Percentiles rank a stretch among this genome's conserved stretches.
phyloP scores from a whole-genome alignment of 2,888 invertebrate genomes.

The Phrixothrix hirtus region DNA sequence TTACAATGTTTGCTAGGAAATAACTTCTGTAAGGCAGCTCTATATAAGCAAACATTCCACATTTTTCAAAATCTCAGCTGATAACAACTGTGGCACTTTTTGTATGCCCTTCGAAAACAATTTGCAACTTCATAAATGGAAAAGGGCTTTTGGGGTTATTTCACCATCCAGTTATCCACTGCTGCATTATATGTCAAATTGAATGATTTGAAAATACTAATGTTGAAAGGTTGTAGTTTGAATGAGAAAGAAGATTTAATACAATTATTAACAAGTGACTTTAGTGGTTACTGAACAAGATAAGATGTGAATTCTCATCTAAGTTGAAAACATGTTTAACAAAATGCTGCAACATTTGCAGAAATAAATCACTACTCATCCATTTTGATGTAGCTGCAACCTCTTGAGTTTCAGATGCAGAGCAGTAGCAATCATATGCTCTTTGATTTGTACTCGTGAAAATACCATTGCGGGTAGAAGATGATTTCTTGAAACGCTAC shows the following conservation, averaged over 20 bases:
- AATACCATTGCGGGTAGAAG: not conserved
- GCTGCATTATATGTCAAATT: conserved; percentile 45
- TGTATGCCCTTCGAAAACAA: conserved; percentile 27
- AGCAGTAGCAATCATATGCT: too few species aligned
- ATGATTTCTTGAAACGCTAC: not conserved
- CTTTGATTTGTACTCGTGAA: too few species aligned
- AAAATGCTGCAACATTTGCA: conserved; percentile 42
- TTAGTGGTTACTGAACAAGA: conserved; percentile 47
- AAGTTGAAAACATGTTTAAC: conserved; percentile 38
- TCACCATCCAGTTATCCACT: conserved; percentile 46
- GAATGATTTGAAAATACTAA: conserved; percentile 43
- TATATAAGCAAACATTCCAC: not conserved
- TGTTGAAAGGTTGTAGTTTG: conserved; percentile 50
- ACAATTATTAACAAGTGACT: conserved; percentile 37
- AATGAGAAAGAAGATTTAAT: conserved; percentile 51
- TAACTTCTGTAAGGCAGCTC: not conserved
- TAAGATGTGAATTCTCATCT: conserved; percentile 40
- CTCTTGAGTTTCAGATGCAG: not conserved
- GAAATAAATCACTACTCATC: not conserved
- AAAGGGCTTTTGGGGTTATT: conserved; percentile 49
- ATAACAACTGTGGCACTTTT: not conserved
- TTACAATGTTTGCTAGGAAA: not conserved
- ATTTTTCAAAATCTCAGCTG: not conserved
- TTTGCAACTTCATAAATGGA: conserved; percentile 50
- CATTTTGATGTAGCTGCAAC: not conserved